Evolutionary conservation across 1,140 invertebrate genomes (phyloP).

Genomic region (Drosophila jambulina): DNA sequence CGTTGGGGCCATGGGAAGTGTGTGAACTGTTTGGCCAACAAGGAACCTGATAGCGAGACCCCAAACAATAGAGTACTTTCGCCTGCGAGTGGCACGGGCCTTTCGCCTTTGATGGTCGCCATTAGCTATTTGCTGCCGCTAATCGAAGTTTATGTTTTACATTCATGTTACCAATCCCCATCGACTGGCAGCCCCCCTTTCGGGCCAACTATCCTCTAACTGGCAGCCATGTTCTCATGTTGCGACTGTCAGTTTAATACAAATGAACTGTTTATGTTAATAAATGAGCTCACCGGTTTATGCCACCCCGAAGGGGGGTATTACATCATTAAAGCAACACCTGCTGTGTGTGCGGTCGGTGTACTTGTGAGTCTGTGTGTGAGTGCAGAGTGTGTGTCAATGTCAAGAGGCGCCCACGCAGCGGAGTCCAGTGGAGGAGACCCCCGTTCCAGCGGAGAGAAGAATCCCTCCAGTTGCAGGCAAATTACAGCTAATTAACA

Average conservation of each 20-base stretch:
- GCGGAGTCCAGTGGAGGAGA: constrained; percentile 20
- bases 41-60: constrained; percentile 69
- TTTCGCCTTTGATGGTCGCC: constrained; percentile 40
- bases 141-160: constrained; percentile 66
- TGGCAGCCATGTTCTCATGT: constrained; percentile 26
- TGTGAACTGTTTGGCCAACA: constrained; percentile 74
- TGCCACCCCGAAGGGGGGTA: constrained; percentile 44
- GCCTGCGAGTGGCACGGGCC: constrained; percentile 24
- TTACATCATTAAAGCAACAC: constrained; percentile 81
- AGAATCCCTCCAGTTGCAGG: constrained; percentile 28
- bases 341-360: constrained; percentile 46
- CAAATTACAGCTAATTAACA: constrained; percentile 79
- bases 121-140: constrained; percentile 53
- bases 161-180: constrained; percentile 41
- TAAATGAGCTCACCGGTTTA: constrained; percentile 73
- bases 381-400: constrained; percentile 49
- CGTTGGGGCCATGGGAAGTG: constrained; percentile 43
- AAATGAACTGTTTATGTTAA: constrained; percentile 82
- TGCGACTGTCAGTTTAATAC: constrained; percentile 66
- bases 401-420: constrained; percentile 56
- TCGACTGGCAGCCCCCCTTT: neutral
- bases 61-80: constrained; percentile 42
- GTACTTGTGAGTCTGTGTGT: constrained; percentile 21
- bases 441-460: neutral
- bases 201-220: constrained; percentile 23